Conservation (phyloP, 1,140 invertebrate genomes). For the Parapsyche elsis region DNA sequence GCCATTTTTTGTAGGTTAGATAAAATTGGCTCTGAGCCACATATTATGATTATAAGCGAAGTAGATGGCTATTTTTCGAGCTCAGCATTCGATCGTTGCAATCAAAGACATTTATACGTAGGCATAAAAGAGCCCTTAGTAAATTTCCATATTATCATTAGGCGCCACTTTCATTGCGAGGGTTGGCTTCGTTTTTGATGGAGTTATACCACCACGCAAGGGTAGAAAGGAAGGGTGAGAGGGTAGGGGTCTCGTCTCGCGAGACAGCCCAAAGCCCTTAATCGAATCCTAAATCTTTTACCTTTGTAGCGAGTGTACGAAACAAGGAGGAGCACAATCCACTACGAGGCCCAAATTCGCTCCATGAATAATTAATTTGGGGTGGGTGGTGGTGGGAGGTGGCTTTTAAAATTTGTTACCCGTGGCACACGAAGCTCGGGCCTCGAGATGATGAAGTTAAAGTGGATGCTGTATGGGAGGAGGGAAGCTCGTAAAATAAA, state of each 20-base stretch:
- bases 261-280: conserved; percentile 17
- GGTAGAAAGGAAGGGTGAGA: neutral
- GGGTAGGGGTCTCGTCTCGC: conserved; percentile 1
- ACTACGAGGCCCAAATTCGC: conserved; percentile 7
- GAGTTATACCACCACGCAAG: conserved; percentile 1
- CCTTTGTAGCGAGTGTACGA: conserved; percentile 10
- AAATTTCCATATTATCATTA: conserved; percentile 24
- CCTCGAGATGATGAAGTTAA: conserved; percentile 10
- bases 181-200: conserved; percentile 6
- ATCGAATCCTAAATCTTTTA: conserved; percentile 33
- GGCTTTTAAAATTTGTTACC: conserved; percentile 48
- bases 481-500: neutral
- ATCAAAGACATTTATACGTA: no score
- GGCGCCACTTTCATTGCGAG: neutral
- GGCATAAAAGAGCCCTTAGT: neutral
- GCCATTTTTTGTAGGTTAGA: no score
- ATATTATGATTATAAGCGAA: no score
- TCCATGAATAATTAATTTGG: conserved; percentile 51
- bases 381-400: neutral
- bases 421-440: neutral
- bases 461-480: neutral
- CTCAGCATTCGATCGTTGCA: no score
- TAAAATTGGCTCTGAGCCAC: no score
- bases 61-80: no score
- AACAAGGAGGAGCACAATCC: conserved; percentile 8